phyloP scores from a whole-genome alignment of 2,888 invertebrate species.

The Desoria tigrina region DNA sequence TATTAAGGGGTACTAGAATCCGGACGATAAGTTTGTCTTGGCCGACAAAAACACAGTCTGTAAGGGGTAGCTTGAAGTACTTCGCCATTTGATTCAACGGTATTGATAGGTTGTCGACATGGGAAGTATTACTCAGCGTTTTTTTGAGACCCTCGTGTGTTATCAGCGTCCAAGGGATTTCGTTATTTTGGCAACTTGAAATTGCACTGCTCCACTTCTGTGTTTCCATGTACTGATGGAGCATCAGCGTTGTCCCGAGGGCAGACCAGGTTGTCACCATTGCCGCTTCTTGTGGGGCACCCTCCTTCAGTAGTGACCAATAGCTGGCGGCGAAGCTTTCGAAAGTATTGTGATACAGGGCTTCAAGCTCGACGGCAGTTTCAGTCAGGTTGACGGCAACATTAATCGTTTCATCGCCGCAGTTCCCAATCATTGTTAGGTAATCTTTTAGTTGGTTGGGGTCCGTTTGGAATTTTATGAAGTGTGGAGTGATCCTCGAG shows the following conservation, averaged over 20 bases:
- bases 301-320: conserved; percentile 16
- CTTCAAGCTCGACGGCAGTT: conserved; percentile 23
- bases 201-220: conserved; percentile 39
- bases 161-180: conserved; percentile 38
- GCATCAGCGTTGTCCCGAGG: conserved; percentile 25
- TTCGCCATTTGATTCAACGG: conserved; percentile 25
- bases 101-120: conserved; percentile 19
- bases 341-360: conserved; percentile 32
- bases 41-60: conserved; percentile 40
- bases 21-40: conserved; percentile 31
- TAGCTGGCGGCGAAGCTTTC: conserved; percentile 33
- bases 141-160: conserved; percentile 9
- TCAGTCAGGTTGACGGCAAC: conserved; percentile 21
- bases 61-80: conserved; percentile 38
- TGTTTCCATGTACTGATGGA: conserved; percentile 39
- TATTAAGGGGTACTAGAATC: conserved; percentile 32
- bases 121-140: neutral
- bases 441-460: conserved; percentile 27
- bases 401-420: conserved; percentile 22
- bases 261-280: conserved; percentile 31
- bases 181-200: conserved; percentile 25
- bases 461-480: conserved; percentile 20
- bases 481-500: conserved; percentile 30
- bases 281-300: conserved; percentile 16
- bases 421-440: conserved; percentile 19